These are phyloP conservation scores for Corythornis leucogaster DNA, from an alignment of 2,797 vertebrate species.

Conservation along the genomic window DNA sequence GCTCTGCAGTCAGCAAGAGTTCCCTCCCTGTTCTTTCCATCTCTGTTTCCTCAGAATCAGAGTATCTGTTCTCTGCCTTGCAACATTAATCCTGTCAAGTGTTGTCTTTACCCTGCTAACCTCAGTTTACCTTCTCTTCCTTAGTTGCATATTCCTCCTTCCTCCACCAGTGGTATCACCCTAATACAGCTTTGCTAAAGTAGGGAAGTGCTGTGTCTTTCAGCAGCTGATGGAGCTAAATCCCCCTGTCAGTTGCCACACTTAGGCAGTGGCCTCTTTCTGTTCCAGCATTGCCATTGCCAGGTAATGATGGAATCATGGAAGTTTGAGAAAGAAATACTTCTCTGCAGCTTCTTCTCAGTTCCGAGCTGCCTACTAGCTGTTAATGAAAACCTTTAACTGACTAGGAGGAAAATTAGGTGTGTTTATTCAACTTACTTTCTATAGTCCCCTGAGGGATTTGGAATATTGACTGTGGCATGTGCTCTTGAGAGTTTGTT, in stretches of 20 bases:
- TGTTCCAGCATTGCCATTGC: neutral
- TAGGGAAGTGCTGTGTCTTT: neutral
- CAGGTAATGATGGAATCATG: neutral
- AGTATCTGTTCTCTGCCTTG: neutral
- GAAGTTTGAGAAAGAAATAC: neutral
- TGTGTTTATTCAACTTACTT: rapidly evolving
- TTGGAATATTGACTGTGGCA: neutral
- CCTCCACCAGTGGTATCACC: neutral
- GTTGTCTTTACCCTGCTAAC: neutral
- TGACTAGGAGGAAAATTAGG: neutral
- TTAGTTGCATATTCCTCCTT: neutral
- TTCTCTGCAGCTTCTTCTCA: neutral
- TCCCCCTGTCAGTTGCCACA: neutral
- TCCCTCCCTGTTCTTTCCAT: neutral
- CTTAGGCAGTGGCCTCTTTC: neutral
- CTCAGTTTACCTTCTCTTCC: neutral
- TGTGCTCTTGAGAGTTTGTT: neutral
- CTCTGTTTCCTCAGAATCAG: neutral
- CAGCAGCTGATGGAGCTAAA: neutral
- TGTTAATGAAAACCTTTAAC: neutral
- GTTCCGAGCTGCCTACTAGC: neutral
- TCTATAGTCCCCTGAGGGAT: neutral
- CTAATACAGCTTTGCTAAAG: neutral
- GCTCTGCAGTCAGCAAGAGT: neutral
- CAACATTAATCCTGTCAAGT: neutral